Conservation (phyloP, 2,888 invertebrate genomes). For the Muschampia plurimacula region DNA sequence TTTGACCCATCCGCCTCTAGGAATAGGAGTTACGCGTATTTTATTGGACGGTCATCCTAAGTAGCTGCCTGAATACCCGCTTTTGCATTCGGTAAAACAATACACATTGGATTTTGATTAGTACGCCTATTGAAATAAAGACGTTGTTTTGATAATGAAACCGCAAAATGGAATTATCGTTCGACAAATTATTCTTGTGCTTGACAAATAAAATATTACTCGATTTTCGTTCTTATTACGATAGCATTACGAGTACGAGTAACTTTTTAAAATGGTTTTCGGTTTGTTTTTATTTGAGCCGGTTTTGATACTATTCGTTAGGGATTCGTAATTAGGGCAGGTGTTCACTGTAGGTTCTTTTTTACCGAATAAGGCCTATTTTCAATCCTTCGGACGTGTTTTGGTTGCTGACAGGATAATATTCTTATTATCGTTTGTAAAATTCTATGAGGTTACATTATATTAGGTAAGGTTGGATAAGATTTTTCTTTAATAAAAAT, state of each 20-base stretch:
- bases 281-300: conserved; percentile 52
- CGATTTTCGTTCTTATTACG: conserved; percentile 11
- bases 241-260: neutral
- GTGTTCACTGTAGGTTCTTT: conserved; percentile 70
- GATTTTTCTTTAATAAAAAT: neutral
- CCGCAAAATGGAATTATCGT: neutral
- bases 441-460: conserved; percentile 11
- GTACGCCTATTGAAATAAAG: conserved; percentile 2
- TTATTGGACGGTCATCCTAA: neutral
- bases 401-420: conserved; percentile 16
- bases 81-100: conserved; percentile 2
- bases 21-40: neutral
- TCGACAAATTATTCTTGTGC: conserved; percentile 14
- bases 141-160: conserved; percentile 11
- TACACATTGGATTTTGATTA: conserved; percentile 14
- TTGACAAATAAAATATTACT: neutral
- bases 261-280: neutral
- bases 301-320: conserved; percentile 62
- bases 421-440: conserved; percentile 25
- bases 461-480: neutral
- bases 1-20: neutral
- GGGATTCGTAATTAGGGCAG: conserved; percentile 75
- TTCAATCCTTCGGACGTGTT: conserved; percentile 29
- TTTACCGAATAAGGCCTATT: conserved; percentile 45
- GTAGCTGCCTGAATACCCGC: neutral